Base-by-base conservation (phyloP, 2,888 invertebrate species). In the Apamea sordens region DNA sequence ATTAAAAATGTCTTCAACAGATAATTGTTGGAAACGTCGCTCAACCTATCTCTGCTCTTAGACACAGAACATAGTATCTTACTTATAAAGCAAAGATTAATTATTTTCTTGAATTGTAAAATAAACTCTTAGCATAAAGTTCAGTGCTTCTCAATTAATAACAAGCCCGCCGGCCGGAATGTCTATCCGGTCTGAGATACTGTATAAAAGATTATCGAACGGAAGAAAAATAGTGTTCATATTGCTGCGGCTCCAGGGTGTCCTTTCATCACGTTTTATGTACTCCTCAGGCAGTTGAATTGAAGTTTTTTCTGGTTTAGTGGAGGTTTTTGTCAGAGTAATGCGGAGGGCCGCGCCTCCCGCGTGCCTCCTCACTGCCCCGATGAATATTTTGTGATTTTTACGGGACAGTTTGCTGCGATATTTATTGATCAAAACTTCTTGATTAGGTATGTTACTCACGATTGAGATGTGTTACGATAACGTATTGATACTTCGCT, bases 221-320 rank as follows among this genome's bases (percentile, higher is more conserved):
- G 83, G 83, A 89, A 88, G 88, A 89, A 91, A 90, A 90, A 90
- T 89, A 90, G 86, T 90, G 90, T 89, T 91, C 90, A 89, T 91
- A 91, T 92, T 87, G 88, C 86, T 87, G 88, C 80, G 89, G 86
- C 87, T 88, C 89, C 88, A 86, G 91, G 92, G 90, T 90, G 91
- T 89, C 92, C 90, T 92, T 93, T 93, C 92, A 92, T 92, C 92
- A 90, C 92, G 90, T 92, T 93, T 93, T 93, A 92, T 92, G 91
- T 93, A 92, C 91, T 92, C 88, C 89, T 92, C 88, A 90, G 92
- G 91, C 87, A 90, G 90, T 90, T 92, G 91, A 93, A 94, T 92
- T 88, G 90, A 92, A 92, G 86, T 93, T 94, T 93, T 94, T 93
- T 92, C 90, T 93, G 91, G 91, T 92, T 92, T 92, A 92, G 89